Base-by-base conservation (phyloP, 2,797 vertebrate genomes). In the Periophthalmus magnuspinnatus region DNA sequence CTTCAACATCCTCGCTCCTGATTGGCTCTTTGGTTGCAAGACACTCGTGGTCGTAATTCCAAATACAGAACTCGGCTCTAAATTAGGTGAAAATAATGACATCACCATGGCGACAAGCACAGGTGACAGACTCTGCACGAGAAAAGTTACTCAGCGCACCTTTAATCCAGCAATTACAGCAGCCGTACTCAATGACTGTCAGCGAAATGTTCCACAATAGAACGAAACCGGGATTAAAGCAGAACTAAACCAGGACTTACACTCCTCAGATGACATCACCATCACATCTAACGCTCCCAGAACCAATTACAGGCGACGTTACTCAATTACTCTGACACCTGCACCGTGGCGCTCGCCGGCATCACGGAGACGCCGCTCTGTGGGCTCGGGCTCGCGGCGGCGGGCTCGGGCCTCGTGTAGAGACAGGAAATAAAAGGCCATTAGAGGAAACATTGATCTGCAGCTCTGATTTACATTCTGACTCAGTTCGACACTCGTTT, bases 361-460 rank as follows among this genome's bases (percentile, higher is more conserved):
- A 61, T 67, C 59, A 56, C 7, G 56, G 73, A 75, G 68, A 66
- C 45, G 60, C 59, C 54, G 59, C 1, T 48, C 70, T 70, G 71
- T 60, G 77, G 79, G 83, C 79, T 83, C 59, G 81, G 82, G 84
- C 78, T 81, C 33, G 55, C 60, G 77, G 69, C 79, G 82, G 59
- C 86, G 81, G 82, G 84, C 78, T 80, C 34, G 52, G 58, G 77
- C 69, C 75, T 81, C 69, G 79, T 55, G 79, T 71, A 76, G 79
- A 86, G 83, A 72, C 82, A 86, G 87, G 80, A 90, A 88, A 90
- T 88, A 84, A 87, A 86, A 81, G 82, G 82, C 69, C 77, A 92
- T 91, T 88, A 91, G 78, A 73, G 78, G 88, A 81, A 75, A 86
- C 86, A 93, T 90, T 88, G 89, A 91, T 92, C 82, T 80, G 77